A percentile compares a stretch with the other conserved stretches of the same genome.
phyloP scores from a whole-genome alignment of 2,888 invertebrate species.

The Mantis religiosa region DNA sequence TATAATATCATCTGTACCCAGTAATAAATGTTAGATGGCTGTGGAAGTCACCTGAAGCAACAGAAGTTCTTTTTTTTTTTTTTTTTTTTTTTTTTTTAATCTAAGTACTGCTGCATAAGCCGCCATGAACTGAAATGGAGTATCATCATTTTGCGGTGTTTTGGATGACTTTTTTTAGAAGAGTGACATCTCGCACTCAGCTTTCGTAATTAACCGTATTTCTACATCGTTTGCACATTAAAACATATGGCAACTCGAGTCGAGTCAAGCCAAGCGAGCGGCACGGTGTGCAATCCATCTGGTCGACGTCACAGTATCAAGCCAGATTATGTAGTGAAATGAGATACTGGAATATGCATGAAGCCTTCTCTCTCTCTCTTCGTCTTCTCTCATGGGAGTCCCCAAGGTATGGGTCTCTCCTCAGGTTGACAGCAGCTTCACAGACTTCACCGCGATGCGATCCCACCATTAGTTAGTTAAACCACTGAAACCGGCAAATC shows the following conservation, averaged over 20 bases:
- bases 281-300: too few species aligned
- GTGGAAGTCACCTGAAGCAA: too few species aligned
- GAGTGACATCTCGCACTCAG: background rate
- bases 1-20: too few species aligned
- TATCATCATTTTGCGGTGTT: too few species aligned
- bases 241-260: background rate
- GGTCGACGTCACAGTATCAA: background rate
- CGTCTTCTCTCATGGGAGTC: background rate
- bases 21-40: too few species aligned
- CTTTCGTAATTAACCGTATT: background rate
- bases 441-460: background rate
- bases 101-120: too few species aligned
- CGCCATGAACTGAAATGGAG: too few species aligned
- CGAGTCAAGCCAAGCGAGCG: background rate
- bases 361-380: background rate
- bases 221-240: background rate
- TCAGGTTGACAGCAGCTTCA: background rate
- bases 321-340: constrained; percentile 18
- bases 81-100: too few species aligned
- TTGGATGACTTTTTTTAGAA: too few species aligned
- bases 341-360: constrained; percentile 23
- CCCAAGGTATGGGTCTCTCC: background rate
- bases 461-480: background rate
- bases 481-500: background rate
- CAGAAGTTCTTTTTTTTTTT: too few species aligned